Evolutionary conservation across 1,140 invertebrate species (phyloP).

Genomic region (Augochlora pura): DNA sequence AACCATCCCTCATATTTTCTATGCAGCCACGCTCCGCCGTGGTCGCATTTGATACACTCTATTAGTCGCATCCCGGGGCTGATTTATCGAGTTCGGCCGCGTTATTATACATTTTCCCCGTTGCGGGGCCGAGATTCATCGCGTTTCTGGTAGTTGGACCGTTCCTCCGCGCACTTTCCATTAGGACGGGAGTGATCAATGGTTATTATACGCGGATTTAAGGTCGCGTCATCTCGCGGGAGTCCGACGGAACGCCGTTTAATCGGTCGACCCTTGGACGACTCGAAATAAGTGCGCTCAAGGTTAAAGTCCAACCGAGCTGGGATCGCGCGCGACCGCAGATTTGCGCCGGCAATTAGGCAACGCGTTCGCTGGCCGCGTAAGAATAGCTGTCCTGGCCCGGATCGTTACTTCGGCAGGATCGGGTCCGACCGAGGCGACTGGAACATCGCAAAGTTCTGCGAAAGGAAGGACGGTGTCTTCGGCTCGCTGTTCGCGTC

Average conservation of each 20-base stretch:
- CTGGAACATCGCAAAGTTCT: slow-evolving; percentile 61
- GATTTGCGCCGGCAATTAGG: no score
- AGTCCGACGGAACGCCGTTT: not conserved
- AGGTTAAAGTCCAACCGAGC: no score
- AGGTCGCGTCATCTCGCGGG: slow-evolving; percentile 30
- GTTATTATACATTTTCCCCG: slow-evolving; percentile 63
- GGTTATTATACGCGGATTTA: slow-evolving; percentile 42
- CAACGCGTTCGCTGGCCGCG: no score
- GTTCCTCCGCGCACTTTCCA: slow-evolving; percentile 35
- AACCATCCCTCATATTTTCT: slow-evolving; percentile 75
- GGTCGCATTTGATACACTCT: slow-evolving; percentile 77
- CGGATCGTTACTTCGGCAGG: slow-evolving; percentile 26
- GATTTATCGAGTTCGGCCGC: slow-evolving; percentile 71
- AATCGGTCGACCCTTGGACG: not conserved
- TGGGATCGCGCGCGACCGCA: no score
- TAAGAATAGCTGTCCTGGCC: no score
- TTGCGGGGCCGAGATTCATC: slow-evolving; percentile 43
- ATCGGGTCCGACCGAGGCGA: slow-evolving; percentile 47
- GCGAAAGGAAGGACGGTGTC: slow-evolving; percentile 72
- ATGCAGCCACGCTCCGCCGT: slow-evolving; percentile 68
- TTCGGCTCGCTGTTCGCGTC: slow-evolving; percentile 61
- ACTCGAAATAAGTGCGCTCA: not conserved
- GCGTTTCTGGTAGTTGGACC: slow-evolving; percentile 29
- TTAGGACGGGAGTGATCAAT: slow-evolving; percentile 50
- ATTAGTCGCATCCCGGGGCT: slow-evolving; percentile 72